Evolutionary conservation across 37 sponge, comb jelly and placozoan species (phyloP).

Genomic region (Beroe forskalii): DNA sequence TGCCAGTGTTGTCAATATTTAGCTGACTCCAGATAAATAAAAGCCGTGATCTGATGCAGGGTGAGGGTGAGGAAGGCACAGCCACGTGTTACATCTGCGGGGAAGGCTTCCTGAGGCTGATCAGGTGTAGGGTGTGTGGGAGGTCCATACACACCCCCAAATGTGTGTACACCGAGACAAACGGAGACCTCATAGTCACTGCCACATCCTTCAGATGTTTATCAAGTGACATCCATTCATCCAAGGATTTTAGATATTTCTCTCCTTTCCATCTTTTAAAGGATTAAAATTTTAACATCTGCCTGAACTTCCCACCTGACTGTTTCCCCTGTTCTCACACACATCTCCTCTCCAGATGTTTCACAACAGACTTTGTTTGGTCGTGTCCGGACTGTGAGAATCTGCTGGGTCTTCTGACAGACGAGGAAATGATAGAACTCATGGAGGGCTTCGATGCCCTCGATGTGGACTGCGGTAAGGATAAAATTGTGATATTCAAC

Average conservation of each 20-base stretch:
- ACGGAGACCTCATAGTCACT: conserved; percentile 45
- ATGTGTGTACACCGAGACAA: conserved; percentile 52
- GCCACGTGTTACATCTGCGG: conserved; percentile 41
- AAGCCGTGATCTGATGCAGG: too few species aligned
- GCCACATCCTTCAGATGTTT: conserved; percentile 16
- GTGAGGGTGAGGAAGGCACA: conserved; percentile 22
- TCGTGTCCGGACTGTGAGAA: conserved; percentile 56
- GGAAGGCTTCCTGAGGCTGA: conserved; percentile 20
- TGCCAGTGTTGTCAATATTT: too few species aligned
- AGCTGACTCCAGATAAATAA: too few species aligned
- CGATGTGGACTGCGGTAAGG: conserved; percentile 54
- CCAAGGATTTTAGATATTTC: too few species aligned
- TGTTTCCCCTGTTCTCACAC: too few species aligned
- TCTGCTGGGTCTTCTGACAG: conserved; percentile 36
- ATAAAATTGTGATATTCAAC: too few species aligned
- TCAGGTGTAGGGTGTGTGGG: conserved; percentile 47
- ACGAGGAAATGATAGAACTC: conserved; percentile 62
- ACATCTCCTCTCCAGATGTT: conserved; percentile 34
- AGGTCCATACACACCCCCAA: conserved; percentile 48
- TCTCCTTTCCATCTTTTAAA: too few species aligned
- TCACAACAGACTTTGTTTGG: conserved; percentile 63
- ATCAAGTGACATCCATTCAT: too few species aligned
- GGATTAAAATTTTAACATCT: too few species aligned
- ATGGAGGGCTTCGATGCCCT: conserved; percentile 55
- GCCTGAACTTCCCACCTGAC: too few species aligned